Percentiles rank a stretch among this genome's conserved stretches.
These are phyloP conservation scores for Corythornis leucogaster DNA, from an alignment of 2,797 vertebrate genomes.

Conservation along the genomic window DNA sequence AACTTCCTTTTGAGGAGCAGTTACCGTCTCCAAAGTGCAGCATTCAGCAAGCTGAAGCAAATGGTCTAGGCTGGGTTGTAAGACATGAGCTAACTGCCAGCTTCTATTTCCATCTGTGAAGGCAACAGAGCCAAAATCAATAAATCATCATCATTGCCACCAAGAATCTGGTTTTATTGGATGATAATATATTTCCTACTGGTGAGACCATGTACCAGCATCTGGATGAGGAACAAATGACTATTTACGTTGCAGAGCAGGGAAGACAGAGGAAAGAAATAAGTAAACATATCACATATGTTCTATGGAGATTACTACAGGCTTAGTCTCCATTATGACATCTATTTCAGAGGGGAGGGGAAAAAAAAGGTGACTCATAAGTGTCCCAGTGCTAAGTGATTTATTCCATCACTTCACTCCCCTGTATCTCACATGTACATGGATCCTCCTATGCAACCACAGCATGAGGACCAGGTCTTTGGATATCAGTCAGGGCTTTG, in stretches of 20 bases:
- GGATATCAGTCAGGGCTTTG: not conserved
- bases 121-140: conserved; percentile 45
- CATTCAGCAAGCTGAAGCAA: conserved; percentile 13
- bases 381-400: conserved; percentile 44
- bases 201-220: conserved; percentile 68
- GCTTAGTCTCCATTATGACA: conserved; percentile 49
- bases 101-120: conserved; percentile 69
- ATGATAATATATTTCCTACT: conserved; percentile 74
- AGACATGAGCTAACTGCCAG: conserved; percentile 71
- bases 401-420: conserved; percentile 66
- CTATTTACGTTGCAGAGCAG: conserved; percentile 56
- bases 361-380: conserved; percentile 67
- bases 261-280: conserved; percentile 63
- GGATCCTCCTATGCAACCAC: not conserved
- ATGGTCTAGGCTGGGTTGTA: conserved; percentile 60
- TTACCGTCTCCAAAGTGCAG: not conserved
- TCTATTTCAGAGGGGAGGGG: conserved; percentile 40
- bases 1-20: conserved; percentile 47
- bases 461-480: not conserved
- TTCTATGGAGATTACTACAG: conserved; percentile 6
- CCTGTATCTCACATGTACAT: not conserved
- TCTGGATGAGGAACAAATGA: conserved; percentile 68
- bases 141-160: conserved; percentile 70
- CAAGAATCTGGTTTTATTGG: conserved; percentile 69
- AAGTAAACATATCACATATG: conserved; percentile 65